Conservation (phyloP, 2,797 vertebrate species). For the Hafferia zeledoni region DNA sequence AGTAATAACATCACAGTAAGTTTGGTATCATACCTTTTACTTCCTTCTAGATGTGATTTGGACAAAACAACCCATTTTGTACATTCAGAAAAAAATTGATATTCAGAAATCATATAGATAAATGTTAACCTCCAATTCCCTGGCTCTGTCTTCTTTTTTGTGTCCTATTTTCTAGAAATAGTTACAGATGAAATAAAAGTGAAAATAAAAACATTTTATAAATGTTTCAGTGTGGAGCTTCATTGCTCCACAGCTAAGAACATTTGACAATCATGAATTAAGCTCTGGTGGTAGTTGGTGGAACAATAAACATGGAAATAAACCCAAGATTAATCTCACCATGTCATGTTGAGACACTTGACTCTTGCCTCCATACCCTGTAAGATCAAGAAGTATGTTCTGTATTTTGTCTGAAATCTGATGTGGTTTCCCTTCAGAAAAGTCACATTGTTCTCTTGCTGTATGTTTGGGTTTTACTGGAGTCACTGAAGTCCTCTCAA, state of each 20-base stretch:
- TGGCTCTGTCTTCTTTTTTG: not conserved
- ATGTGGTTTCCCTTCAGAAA: not conserved
- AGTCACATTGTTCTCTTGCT: not conserved
- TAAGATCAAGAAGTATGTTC: not conserved
- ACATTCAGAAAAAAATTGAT: not conserved
- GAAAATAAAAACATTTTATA: not conserved
- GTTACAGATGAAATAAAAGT: not conserved
- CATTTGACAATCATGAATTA: not conserved
- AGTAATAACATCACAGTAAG: constrained; percentile 69
- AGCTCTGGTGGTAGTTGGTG: not conserved
- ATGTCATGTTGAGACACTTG: not conserved
- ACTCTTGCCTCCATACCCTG: not conserved
- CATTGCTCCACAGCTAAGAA: not conserved
- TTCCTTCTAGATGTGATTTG: not conserved
- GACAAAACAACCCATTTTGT: not conserved
- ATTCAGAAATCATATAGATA: not conserved
- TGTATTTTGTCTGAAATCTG: not conserved
- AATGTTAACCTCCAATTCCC: not conserved
- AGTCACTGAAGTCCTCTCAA: no score
- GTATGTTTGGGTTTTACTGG: not conserved
- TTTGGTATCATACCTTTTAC: not conserved
- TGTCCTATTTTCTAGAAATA: not conserved
- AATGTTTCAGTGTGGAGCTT: not conserved
- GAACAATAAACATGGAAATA: not conserved
- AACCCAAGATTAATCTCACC: not conserved